Evolutionary conservation across 92 coral and sea anemone species (phyloP).

Genomic region (Virgularia gustaviana): DNA sequence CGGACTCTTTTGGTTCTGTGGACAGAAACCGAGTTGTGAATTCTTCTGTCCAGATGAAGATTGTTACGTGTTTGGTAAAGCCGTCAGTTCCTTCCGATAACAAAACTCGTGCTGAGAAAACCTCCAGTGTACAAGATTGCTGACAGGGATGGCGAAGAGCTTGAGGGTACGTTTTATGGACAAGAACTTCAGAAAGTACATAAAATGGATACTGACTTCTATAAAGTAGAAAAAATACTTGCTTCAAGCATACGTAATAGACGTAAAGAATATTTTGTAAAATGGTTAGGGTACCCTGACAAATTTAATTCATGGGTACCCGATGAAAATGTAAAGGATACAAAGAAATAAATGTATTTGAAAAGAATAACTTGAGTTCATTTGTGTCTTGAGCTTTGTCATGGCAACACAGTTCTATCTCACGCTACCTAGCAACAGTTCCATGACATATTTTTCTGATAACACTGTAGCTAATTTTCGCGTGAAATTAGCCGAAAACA

Average conservation of each 20-base stretch:
- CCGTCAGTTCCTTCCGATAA: too few relatives aligned
- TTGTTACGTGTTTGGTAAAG: too few relatives aligned
- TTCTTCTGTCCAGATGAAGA: too few relatives aligned
- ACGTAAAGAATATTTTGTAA: slow-evolving; percentile 46
- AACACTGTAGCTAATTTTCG: slow-evolving; percentile 50
- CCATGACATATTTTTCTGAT: slow-evolving; percentile 40
- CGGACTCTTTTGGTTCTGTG: too few relatives aligned
- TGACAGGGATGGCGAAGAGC: slow-evolving; percentile 4
- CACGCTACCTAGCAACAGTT: slow-evolving; percentile 45
- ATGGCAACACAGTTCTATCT: slow-evolving; percentile 32
- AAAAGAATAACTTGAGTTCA: background rate
- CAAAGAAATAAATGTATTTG: background rate
- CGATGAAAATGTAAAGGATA: background rate
- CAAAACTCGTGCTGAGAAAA: slow-evolving; percentile 31
- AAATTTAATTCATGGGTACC: slow-evolving; percentile 46
- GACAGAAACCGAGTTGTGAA: too few relatives aligned
- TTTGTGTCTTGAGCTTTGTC: background rate
- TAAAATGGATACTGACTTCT: background rate
- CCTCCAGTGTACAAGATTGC: slow-evolving; percentile 51
- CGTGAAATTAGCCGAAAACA: slow-evolving; percentile 44
- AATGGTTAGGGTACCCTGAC: slow-evolving; percentile 49
- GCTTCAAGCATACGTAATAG: background rate
- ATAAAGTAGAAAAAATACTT: background rate
- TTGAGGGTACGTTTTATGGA: background rate
- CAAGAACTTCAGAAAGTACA: background rate